These are phyloP conservation scores for Ochropacha duplaris DNA, from an alignment of 2,888 invertebrate genomes.

Conservation along the genomic window DNA sequence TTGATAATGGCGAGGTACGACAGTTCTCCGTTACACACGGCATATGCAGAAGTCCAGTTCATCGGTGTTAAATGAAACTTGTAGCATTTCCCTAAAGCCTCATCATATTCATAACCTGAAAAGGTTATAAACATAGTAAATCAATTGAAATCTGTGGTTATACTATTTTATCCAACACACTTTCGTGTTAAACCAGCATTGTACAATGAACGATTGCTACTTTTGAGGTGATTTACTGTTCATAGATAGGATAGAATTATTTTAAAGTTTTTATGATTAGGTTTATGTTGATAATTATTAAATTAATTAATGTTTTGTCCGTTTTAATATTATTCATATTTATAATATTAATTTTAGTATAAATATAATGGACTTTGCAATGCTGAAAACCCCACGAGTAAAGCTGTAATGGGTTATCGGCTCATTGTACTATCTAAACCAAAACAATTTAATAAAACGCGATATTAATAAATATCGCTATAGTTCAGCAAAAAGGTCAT, in stretches of 20 bases:
- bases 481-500: neutral
- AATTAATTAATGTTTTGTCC: too few relatives aligned
- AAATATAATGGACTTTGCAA: too few relatives aligned
- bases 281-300: too few relatives aligned
- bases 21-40: constrained; percentile 53
- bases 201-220: too few relatives aligned
- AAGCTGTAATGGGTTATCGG: neutral
- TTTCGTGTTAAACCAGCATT: too few relatives aligned
- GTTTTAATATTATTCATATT: too few relatives aligned
- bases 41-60: constrained; percentile 60
- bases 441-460: neutral
- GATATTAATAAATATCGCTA: neutral
- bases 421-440: neutral
- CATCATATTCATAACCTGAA: constrained; percentile 9
- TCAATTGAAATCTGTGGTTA: too few relatives aligned
- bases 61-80: constrained; percentile 56
- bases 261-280: too few relatives aligned
- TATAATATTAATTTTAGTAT: too few relatives aligned
- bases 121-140: neutral
- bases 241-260: too few relatives aligned
- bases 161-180: too few relatives aligned
- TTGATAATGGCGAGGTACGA: constrained; percentile 60
- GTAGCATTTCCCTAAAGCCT: constrained; percentile 52
- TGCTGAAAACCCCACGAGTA: neutral
- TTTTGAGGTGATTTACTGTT: too few relatives aligned